These are phyloP conservation scores for Hymenopus coronatus DNA, from an alignment of 2,888 invertebrate genomes.

Conservation along the genomic window DNA sequence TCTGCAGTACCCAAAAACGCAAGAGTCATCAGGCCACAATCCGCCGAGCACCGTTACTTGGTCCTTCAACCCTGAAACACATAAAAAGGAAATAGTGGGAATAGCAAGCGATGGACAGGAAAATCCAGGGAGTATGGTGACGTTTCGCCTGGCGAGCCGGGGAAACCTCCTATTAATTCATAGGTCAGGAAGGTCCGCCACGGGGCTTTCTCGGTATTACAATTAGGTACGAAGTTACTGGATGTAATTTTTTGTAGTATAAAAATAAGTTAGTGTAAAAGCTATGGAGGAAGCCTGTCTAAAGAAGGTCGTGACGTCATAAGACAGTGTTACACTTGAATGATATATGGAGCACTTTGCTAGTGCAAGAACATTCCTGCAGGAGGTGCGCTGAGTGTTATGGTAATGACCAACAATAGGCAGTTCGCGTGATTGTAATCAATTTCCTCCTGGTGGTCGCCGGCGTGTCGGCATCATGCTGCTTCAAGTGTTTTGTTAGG, in stretches of 20 bases:
- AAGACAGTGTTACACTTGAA: background rate
- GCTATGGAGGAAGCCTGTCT: background rate
- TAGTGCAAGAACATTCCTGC: background rate
- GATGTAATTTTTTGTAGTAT: background rate
- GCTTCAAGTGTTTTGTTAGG: background rate
- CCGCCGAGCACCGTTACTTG: too few species aligned
- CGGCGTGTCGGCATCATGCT: background rate
- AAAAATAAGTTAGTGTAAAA: background rate
- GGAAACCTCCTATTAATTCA: too few species aligned
- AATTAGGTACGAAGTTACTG: too few species aligned
- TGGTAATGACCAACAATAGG: background rate
- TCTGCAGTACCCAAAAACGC: too few species aligned
- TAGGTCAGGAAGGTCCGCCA: too few species aligned
- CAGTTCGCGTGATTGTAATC: conserved; percentile 5
- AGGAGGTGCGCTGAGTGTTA: background rate
- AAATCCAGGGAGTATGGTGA: too few species aligned
- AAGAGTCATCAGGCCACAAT: too few species aligned
- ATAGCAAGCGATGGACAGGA: too few species aligned
- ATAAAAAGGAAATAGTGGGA: too few species aligned
- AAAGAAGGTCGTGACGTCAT: background rate
- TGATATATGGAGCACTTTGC: background rate
- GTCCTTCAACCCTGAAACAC: too few species aligned
- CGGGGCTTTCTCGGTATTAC: too few species aligned
- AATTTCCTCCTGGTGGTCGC: background rate
- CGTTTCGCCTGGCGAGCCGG: too few species aligned